Evolutionary conservation across 2,888 invertebrate species (phyloP), one percentile per base, ranked within the genome.

Genomic region (Lepidochitona cinerea): DNA sequence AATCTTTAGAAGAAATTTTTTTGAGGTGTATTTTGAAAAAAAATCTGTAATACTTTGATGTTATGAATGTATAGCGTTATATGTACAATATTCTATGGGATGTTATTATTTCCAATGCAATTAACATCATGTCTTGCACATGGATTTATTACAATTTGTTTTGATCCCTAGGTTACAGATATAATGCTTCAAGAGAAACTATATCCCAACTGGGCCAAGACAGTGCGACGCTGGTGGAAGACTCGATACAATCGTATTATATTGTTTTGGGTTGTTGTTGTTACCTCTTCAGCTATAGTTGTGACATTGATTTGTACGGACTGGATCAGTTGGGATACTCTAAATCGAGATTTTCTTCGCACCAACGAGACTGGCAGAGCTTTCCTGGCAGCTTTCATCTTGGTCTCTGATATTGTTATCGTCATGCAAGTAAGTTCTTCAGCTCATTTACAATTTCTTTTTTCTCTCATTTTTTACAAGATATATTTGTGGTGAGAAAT

Each of bases 151-250:
- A 41, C 9, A 41, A 12, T 41, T 67, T 70, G 32, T 9, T 32
- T 12, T 70, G 12, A 9, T 12, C 37, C 32, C 4, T 72, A 90
- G 91, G 92, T 92, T 35, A 92, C 92, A 54, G 92, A 92, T 81
- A 92, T 92, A 85, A 92, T 92, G 92, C 89, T 92, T 6, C 92
- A 92, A 81, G 92, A 92, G 82, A 91, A 90, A 76, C 86, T 92
- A 26, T 92, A 92, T 80, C 92, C 92, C 0, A 84, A 88, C 66
- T 92, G 92, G 92, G 91, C 91, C 0, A 83, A 85, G 36, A 79
- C 80, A 7, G 83, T 88, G 7, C 76, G 90, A 7, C 77, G 70
- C 37, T 92, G 92, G 92, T 88, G 91, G 83, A 86, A 88, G 65
- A 87, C 87, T 41, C 89, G 90, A 37, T 82, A 87, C 23, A 89